phyloP scores from a whole-genome alignment of 2,113 vertebrate genomes.

The Sporophila hypoxantha region DNA sequence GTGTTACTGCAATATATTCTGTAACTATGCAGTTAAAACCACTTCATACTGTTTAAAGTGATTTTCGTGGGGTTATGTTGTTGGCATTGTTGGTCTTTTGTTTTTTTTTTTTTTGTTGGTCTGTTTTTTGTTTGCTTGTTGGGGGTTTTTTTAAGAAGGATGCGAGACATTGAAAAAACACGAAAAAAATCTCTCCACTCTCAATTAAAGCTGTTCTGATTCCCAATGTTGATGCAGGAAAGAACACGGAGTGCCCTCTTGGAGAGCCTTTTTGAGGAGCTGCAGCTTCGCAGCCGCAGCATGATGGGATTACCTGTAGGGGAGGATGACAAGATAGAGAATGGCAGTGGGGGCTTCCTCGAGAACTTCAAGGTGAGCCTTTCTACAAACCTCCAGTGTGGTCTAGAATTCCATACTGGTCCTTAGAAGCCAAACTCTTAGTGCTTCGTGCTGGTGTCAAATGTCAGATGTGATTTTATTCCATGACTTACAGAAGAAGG shows the following conservation, averaged over 20 bases:
- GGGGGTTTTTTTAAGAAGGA: not conserved
- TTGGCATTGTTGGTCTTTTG: not conserved
- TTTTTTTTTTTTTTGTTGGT: not conserved
- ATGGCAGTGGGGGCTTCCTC: slow-evolving; percentile 80
- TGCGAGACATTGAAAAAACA: not conserved
- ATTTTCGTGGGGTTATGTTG: not conserved
- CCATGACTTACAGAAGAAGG: not conserved
- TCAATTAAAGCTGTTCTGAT: not conserved
- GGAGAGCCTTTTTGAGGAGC: slow-evolving; percentile 80
- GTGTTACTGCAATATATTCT: not conserved
- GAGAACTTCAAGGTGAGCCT: slow-evolving; percentile 87
- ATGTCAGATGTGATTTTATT: not conserved
- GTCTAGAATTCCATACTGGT: not conserved
- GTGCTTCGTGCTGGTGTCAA: not conserved
- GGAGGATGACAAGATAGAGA: slow-evolving; percentile 70
- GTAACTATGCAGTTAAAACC: not conserved
- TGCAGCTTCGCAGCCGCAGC: slow-evolving; percentile 76
- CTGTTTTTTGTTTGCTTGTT: not conserved
- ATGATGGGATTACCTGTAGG: slow-evolving; percentile 76
- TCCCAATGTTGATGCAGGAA: slow-evolving; percentile 60
- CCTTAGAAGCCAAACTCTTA: not conserved
- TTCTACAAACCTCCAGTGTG: not conserved
- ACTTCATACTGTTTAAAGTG: not conserved
- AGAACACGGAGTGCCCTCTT: slow-evolving; percentile 85
- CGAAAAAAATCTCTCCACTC: not conserved